Conservation (phyloP, 2,888 invertebrate genomes). For the Caradrina kadenii region DNA sequence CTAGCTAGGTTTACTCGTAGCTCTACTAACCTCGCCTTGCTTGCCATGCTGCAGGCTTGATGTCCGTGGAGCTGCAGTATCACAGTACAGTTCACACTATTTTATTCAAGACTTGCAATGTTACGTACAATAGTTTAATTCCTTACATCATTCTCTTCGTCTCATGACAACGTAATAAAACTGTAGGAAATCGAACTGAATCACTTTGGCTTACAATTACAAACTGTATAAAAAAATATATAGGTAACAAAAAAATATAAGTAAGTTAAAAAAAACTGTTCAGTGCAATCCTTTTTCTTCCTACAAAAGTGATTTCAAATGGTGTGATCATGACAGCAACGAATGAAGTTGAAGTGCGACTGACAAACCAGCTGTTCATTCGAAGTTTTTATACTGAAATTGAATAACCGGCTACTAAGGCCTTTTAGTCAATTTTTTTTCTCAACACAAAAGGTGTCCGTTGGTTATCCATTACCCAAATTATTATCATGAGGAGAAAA, state of each 20-base stretch:
- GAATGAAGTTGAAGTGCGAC: background rate
- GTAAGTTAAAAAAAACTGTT: background rate
- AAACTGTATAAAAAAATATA: slow-evolving; percentile 24
- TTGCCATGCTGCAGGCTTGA: slow-evolving; percentile 60
- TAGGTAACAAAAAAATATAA: background rate
- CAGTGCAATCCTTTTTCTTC: background rate
- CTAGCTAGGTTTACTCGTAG: background rate
- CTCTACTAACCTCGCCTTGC: slow-evolving; percentile 66
- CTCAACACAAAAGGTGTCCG: too few species aligned
- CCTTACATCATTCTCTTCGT: slow-evolving; percentile 57
- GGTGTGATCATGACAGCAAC: background rate
- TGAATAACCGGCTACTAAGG: background rate
- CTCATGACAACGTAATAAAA: slow-evolving; percentile 3
- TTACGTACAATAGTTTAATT: slow-evolving; percentile 42
- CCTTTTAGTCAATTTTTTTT: background rate
- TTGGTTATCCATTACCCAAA: too few species aligned
- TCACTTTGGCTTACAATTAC: slow-evolving; percentile 1
- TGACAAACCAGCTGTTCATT: background rate
- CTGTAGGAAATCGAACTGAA: background rate
- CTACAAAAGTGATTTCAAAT: background rate
- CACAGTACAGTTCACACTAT: slow-evolving; percentile 29
- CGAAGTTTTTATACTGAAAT: background rate
- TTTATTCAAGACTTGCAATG: slow-evolving; percentile 24
- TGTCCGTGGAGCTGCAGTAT: slow-evolving; percentile 15
- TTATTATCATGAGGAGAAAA: too few species aligned